A percentile compares a stretch with the other conserved stretches of the same genome.
These are phyloP conservation scores for Chymomyza caudatula DNA, from an alignment of 2,888 invertebrate species.

Conservation along the genomic window DNA sequence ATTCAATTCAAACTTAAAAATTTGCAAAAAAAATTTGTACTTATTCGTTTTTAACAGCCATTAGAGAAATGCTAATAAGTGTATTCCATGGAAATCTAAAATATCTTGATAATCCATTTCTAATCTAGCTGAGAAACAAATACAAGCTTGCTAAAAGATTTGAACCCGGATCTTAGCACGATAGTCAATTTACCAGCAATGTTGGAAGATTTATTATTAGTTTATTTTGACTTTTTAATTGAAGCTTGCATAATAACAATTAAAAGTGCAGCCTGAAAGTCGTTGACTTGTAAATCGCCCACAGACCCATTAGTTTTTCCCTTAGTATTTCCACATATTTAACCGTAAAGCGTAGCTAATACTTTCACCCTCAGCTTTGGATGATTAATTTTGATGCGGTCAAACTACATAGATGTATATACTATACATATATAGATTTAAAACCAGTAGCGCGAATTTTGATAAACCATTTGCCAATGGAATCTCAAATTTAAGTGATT, in stretches of 20 bases:
- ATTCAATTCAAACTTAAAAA: too few species aligned
- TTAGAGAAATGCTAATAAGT: too few species aligned
- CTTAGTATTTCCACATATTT: neutral
- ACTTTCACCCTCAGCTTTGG: conserved; percentile 51
- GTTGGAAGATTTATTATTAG: neutral
- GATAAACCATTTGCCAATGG: conserved; percentile 33
- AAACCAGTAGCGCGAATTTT: conserved; percentile 54
- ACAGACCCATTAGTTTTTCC: conserved; percentile 1
- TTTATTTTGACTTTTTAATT: neutral
- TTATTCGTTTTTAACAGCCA: too few species aligned
- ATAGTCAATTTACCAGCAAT: too few species aligned
- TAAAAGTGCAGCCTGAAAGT: neutral
- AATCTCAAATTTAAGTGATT: conserved; percentile 39
- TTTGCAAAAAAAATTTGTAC: too few species aligned
- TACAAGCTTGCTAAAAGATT: neutral
- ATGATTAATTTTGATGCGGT: conserved; percentile 40
- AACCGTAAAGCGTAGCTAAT: conserved; percentile 24
- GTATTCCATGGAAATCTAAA: too few species aligned
- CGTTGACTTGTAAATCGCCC: neutral
- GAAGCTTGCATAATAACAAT: neutral
- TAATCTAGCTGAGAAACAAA: neutral
- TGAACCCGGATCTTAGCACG: neutral
- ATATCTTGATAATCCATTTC: neutral
- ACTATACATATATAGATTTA: conserved; percentile 9
- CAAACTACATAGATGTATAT: conserved; percentile 6